These are phyloP conservation scores for Ctenopoma kingsleyae DNA, from an alignment of 2,797 vertebrate genomes.

Conservation along the genomic window DNA sequence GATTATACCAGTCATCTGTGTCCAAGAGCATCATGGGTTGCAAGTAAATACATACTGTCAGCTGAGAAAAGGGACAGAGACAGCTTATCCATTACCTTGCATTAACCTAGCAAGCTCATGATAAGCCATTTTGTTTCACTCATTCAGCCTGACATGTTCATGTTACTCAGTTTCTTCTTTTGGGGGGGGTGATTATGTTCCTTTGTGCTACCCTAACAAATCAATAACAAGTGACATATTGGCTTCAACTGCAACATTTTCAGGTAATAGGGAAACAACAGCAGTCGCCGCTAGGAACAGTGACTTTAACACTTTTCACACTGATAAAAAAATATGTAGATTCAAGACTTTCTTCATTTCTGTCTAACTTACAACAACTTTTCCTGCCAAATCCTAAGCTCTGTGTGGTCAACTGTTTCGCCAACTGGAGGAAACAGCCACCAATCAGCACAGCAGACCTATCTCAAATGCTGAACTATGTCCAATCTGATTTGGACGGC, in stretches of 20 bases:
- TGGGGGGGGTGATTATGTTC: neutral
- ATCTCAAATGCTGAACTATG: neutral
- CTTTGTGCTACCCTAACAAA: neutral
- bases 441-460: neutral
- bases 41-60: neutral
- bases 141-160: neutral
- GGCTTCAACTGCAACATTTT: neutral
- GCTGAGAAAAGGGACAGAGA: neutral
- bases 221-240: neutral
- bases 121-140: neutral
- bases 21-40: neutral
- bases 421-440: neutral
- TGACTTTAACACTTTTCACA: neutral
- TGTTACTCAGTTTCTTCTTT: neutral
- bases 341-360: neutral
- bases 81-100: neutral
- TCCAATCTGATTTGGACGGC: neutral
- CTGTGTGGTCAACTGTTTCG: neutral
- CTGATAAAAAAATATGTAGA: neutral
- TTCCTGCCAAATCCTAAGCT: neutral
- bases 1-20: neutral
- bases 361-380: neutral
- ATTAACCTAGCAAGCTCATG: neutral
- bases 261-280: neutral
- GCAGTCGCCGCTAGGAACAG: neutral